Conservation (phyloP, 1,140 invertebrate species). For the Ceratina japonica region DNA sequence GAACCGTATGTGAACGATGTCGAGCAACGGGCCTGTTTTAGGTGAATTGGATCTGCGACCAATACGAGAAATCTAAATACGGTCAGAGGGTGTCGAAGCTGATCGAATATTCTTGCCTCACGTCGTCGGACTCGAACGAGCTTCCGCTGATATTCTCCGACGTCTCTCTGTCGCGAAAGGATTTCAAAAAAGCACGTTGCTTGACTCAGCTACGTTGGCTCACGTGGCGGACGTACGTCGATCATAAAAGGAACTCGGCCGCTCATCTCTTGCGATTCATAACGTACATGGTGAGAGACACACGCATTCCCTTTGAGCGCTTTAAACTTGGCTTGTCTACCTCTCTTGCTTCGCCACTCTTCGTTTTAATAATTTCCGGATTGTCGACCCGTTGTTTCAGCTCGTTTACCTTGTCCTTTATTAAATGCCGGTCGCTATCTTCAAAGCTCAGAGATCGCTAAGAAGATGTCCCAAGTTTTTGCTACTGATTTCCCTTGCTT, state of each 20-base stretch:
- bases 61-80: conserved; percentile 78
- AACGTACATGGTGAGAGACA: conserved; percentile 81
- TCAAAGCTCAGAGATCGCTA: too few relatives aligned
- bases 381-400: not conserved
- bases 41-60: conserved; percentile 77
- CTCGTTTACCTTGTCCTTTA: not conserved
- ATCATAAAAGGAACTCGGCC: conserved; percentile 81
- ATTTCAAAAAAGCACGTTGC: conserved; percentile 76
- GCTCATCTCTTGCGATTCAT: conserved; percentile 81
- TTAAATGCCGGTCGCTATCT: not conserved
- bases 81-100: conserved; percentile 67
- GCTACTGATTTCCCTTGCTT: too few relatives aligned
- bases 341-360: not conserved
- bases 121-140: not conserved
- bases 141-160: conserved; percentile 57
- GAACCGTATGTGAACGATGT: not conserved
- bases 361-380: not conserved
- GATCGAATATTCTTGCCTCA: conserved; percentile 60
- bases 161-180: conserved; percentile 36
- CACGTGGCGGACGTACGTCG: conserved; percentile 82
- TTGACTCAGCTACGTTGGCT: conserved; percentile 79
- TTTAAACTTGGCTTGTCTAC: not conserved
- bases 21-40: conserved; percentile 24
- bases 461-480: too few relatives aligned
- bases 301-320: not conserved